A percentile compares a stretch with the other conserved stretches of the same genome.
Evolutionary conservation across 2,888 invertebrate genomes (phyloP).

Genomic region (Dexiosoma caninum): DNA sequence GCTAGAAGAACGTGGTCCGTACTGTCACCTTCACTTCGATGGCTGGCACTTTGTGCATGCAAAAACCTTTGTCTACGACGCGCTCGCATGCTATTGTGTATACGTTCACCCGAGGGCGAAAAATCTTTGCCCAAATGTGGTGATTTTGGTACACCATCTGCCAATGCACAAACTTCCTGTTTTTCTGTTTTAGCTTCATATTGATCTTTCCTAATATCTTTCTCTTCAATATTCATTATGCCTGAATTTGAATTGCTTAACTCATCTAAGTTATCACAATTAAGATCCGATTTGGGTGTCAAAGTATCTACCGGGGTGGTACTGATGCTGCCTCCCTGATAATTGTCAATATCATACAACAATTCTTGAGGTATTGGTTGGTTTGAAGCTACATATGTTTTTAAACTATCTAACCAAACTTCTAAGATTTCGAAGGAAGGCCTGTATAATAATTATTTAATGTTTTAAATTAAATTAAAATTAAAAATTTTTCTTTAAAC

Average conservation of each 20-base stretch:
- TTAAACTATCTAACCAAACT: constrained; percentile 90
- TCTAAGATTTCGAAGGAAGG: constrained; percentile 94
- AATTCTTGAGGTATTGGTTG: constrained; percentile 83
- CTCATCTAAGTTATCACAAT: constrained; percentile 74
- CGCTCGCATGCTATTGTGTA: constrained; percentile 77
- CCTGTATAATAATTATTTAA: no score
- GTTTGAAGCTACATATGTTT: constrained; percentile 84
- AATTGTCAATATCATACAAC: constrained; percentile 87
- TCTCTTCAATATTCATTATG: background rate
- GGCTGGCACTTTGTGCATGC: constrained; percentile 69
- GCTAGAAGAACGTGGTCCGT: constrained; percentile 73
- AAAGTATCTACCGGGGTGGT: constrained; percentile 76
- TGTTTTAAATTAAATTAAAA: no score
- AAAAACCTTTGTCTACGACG: constrained; percentile 73
- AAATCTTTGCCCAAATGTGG: constrained; percentile 78
- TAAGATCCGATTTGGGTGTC: constrained; percentile 76
- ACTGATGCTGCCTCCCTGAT: constrained; percentile 78
- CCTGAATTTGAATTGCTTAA: constrained; percentile 59
- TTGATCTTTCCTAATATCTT: background rate
- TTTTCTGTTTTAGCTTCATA: constrained; percentile 65
- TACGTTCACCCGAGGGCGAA: constrained; percentile 76
- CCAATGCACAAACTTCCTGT: constrained; percentile 67
- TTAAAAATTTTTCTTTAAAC: no score
- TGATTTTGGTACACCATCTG: constrained; percentile 76
- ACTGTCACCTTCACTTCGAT: constrained; percentile 66